Base-by-base conservation (phyloP, 2,797 vertebrate species). In the Hirundo rustica region DNA sequence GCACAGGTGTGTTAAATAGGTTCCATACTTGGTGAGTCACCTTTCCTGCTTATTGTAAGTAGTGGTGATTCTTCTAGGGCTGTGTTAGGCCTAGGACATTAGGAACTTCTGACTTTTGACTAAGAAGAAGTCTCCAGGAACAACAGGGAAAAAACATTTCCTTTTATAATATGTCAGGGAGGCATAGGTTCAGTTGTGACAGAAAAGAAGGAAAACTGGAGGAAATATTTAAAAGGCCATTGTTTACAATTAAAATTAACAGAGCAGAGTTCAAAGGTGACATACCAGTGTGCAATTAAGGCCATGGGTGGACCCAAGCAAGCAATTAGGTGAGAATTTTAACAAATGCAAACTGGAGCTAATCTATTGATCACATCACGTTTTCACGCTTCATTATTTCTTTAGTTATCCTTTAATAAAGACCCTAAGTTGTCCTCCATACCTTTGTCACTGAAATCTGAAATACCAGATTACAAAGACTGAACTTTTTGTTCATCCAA, bases 221-320 rank as follows among this genome's bases (percentile, higher is more conserved):
- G 54, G 78, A 93, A 95, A 79, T 51, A 86, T 88, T 95, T 82
- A 47, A 89, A 95, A 95, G 74, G 36, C 30, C 78, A 86, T 88
- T 97, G 91, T 97, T 96, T 97, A 85, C 61, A 78, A 81, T 88
- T 86, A 73, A 96, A 97, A 92, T 80, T 67, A 88, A 80, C 60
- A 90, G 58, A 88, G 51, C 51, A 64, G 68, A 93, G 85, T 96
- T 97, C 95, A 97, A 93, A 97, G 94, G 92, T 93, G 94, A 95
- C 92, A 94, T 92, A 71, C 44, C 70, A 92, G 70, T 48, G 73
- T 81, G 77, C 81, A 87, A 81, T 95, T 94, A 96, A 94, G 77
- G 62, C 53, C 58, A 80, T 44, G 29, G 44, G 73, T 76, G 93
- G 93, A 74, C 36, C 68, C 53, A 79, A 95, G 71, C 16, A 92